phyloP scores from a whole-genome alignment of 2,797 vertebrate genomes.

The Telmatherina bonti region DNA sequence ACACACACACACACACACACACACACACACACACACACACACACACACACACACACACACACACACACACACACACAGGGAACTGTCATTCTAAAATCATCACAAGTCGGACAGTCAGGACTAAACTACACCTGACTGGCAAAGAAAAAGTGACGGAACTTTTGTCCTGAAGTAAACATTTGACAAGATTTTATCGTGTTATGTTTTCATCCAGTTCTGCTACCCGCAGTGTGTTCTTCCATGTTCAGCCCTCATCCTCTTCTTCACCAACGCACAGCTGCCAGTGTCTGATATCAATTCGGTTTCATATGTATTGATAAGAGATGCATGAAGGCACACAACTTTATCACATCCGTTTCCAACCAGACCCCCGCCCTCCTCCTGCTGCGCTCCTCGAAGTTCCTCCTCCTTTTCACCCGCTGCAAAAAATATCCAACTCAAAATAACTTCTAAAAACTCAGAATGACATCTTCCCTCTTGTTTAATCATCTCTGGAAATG shows the following conservation, averaged over 20 bases:
- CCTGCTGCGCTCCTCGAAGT: slow-evolving; percentile 18
- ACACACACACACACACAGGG: too few relatives aligned
- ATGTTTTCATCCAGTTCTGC: not conserved
- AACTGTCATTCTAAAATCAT: not conserved
- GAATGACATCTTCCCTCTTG: accelerated
- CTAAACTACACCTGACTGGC: not conserved
- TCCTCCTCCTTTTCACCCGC: slow-evolving; percentile 45
- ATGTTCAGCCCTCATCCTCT: not conserved
- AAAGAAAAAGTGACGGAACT: not conserved
- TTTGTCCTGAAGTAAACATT: not conserved
- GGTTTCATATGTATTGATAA: not conserved
- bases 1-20: too few relatives aligned
- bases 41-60: too few relatives aligned
- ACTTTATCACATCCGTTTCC: not conserved
- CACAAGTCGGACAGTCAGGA: not conserved
- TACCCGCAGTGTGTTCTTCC: not conserved
- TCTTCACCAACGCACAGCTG: not conserved
- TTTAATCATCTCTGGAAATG: not conserved
- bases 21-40: too few relatives aligned
- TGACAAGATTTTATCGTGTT: not conserved
- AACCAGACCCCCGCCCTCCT: slow-evolving; percentile 41
- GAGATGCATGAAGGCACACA: not conserved
- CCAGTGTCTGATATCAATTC: not conserved
- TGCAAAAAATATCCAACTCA: slow-evolving; percentile 53
- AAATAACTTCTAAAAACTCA: not conserved